Percentiles rank a stretch among this genome's conserved stretches.
Conservation (phyloP, 2,888 invertebrate genomes). For the Nymphalis c-album region DNA sequence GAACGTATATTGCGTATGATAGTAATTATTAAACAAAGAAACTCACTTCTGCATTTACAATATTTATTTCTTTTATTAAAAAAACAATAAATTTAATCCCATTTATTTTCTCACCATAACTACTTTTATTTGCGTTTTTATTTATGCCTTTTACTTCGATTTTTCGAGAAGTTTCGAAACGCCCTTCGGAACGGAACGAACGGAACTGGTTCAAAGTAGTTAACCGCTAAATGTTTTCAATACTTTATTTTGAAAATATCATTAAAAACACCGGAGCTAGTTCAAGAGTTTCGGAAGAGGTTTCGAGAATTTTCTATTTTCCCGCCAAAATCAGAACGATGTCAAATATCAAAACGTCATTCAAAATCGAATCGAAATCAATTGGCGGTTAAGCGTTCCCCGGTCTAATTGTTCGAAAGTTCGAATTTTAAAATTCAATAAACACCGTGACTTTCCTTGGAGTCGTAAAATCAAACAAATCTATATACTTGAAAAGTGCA, state of each 20-base stretch:
- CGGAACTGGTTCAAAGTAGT: constrained; percentile 31
- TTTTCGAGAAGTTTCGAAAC: constrained; percentile 1
- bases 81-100: too few relatives aligned
- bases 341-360: constrained; percentile 21
- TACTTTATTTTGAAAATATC: constrained; percentile 24
- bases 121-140: too few relatives aligned
- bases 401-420: constrained; percentile 21
- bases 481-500: constrained; percentile 14
- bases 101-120: neutral
- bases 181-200: neutral
- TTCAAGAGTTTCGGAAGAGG: constrained; percentile 13
- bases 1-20: too few relatives aligned
- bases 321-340: constrained; percentile 4
- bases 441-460: constrained; percentile 25
- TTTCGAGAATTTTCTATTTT: constrained; percentile 22
- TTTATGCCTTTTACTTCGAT: neutral
- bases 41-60: too few relatives aligned
- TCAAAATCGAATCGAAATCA: constrained; percentile 13
- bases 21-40: too few relatives aligned
- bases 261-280: constrained; percentile 19
- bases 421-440: constrained; percentile 36
- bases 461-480: constrained; percentile 16
- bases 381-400: constrained; percentile 14
- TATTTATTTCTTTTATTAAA: too few relatives aligned
- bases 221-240: constrained; percentile 26